phyloP scores from a whole-genome alignment of 2,113 vertebrate genomes.

The Nansenia antarctica region DNA sequence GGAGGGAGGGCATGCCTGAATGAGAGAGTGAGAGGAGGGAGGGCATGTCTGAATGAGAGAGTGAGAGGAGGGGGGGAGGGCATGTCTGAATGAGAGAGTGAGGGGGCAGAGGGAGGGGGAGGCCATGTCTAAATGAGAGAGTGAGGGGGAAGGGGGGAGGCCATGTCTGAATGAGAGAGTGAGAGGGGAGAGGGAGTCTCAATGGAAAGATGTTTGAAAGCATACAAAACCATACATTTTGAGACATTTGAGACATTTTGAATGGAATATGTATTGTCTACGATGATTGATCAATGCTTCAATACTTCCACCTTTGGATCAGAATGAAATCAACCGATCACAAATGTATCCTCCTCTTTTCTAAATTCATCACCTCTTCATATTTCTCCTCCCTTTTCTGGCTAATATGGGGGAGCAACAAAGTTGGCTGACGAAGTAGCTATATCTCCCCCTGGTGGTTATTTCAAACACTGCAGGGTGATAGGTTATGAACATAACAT shows the following conservation, averaged over 20 bases:
- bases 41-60: background rate
- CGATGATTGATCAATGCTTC: background rate
- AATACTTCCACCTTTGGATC: background rate
- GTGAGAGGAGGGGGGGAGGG: background rate
- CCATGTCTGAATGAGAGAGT: conserved; percentile 19
- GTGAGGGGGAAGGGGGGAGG: background rate
- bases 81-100: conserved; percentile 17
- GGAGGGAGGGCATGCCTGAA: conserved; percentile 6
- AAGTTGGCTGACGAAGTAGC: conserved; percentile 24
- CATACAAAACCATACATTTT: too few relatives aligned
- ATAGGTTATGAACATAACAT: background rate
- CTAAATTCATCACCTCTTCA: background rate
- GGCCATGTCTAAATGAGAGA: background rate
- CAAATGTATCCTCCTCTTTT: background rate
- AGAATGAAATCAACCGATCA: background rate
- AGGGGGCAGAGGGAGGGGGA: conserved; percentile 8
- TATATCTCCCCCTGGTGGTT: conserved; percentile 64
- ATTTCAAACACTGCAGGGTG: conserved; percentile 10
- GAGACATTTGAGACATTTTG: background rate
- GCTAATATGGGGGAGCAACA: background rate
- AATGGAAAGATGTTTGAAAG: background rate
- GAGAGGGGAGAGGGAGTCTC: conserved; percentile 17
- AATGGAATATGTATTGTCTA: background rate
- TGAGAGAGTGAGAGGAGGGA: conserved; percentile 26
- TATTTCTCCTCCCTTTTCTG: conserved; percentile 14